These are phyloP conservation scores for Alligator sinensis DNA, from an alignment of 2,113 vertebrate species.

Conservation along the genomic window DNA sequence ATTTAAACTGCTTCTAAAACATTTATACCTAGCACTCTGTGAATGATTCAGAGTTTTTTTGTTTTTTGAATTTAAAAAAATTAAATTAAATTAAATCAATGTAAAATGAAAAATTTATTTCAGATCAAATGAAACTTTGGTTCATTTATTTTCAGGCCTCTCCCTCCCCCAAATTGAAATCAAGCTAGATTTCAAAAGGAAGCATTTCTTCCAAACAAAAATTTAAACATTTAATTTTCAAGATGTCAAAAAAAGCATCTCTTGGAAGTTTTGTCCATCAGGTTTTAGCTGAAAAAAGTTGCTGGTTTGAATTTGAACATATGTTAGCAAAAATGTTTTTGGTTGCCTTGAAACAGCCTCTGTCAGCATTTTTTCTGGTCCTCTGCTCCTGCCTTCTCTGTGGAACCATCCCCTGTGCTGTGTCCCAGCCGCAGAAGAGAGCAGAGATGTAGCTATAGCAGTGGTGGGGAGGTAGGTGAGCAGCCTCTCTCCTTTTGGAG, in stretches of 20 bases:
- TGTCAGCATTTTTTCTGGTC: background rate
- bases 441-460: background rate
- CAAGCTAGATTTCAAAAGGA: background rate
- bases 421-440: accelerated
- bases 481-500: background rate
- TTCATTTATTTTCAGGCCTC: background rate
- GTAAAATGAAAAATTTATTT: background rate
- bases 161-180: background rate
- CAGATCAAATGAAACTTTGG: background rate
- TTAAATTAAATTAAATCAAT: background rate
- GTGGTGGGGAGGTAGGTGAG: background rate
- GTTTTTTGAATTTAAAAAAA: background rate
- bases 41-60: background rate
- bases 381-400: background rate
- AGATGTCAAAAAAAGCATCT: background rate
- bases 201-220: background rate
- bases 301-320: background rate
- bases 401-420: background rate
- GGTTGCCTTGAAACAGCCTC: background rate
- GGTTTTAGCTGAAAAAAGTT: background rate
- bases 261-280: background rate
- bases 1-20: background rate
- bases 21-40: background rate
- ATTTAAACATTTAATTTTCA: too few relatives aligned
- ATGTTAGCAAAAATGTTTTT: background rate